phyloP scores from a whole-genome alignment of 2,888 invertebrate species.

The Rhorus exstirpatorius region DNA sequence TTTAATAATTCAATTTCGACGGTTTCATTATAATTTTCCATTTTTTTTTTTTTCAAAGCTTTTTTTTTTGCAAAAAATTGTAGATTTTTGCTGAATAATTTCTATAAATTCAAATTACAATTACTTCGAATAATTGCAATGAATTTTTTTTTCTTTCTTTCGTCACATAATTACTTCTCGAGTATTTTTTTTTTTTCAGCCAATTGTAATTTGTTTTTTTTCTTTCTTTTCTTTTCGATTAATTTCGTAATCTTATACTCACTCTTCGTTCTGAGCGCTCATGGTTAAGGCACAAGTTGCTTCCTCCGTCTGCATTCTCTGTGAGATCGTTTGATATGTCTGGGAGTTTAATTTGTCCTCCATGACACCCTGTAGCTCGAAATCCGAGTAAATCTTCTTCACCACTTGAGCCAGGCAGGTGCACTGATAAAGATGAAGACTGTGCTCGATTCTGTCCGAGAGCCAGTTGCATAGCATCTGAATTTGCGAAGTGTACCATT shows the following conservation, averaged over 20 bases:
- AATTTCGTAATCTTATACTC: constrained; percentile 74
- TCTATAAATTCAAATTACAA: too few relatives aligned
- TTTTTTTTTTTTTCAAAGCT: too few relatives aligned
- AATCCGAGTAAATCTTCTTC: constrained; percentile 99
- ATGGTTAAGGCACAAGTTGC: constrained; percentile 96
- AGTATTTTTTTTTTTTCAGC: neutral
- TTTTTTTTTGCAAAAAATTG: too few relatives aligned
- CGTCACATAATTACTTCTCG: too few relatives aligned
- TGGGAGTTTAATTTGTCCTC: constrained; percentile 99
- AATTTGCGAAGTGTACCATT: constrained; percentile 98
- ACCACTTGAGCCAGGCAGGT: constrained; percentile 98
- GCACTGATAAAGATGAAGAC: constrained; percentile 98
- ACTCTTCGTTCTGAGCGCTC: constrained; percentile 92
- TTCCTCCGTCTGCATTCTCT: constrained; percentile 98
- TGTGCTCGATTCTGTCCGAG: constrained; percentile 96
- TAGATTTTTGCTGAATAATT: too few relatives aligned
- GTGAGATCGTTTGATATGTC: constrained; percentile 96
- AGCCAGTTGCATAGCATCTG: constrained; percentile 98
- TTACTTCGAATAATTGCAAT: too few relatives aligned
- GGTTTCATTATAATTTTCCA: too few relatives aligned
- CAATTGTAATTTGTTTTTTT: neutral
- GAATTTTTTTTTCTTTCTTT: too few relatives aligned
- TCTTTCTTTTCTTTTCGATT: neutral
- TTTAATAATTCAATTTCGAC: too few relatives aligned
- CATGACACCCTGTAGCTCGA: constrained; percentile 99